These are phyloP conservation scores for Allophyes oxyacanthae DNA, from an alignment of 2,888 invertebrate genomes.

Conservation along the genomic window DNA sequence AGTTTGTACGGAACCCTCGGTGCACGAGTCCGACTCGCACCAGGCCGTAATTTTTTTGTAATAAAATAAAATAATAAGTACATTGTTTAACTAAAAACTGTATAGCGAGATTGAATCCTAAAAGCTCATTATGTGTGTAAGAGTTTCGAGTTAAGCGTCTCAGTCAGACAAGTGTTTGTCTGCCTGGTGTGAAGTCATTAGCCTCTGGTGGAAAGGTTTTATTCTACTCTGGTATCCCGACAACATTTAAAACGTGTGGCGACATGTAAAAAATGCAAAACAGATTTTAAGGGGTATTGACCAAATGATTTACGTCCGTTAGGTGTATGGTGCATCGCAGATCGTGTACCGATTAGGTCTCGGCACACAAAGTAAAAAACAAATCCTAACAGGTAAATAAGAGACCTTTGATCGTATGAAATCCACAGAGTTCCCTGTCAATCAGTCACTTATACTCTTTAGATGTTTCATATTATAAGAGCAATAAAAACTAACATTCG, in stretches of 20 bases:
- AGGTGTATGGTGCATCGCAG: conserved; percentile 24
- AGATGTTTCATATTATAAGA: conserved; percentile 12
- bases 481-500: conserved; percentile 14
- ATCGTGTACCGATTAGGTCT: conserved; percentile 4
- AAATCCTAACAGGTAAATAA: neutral
- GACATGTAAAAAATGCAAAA: conserved; percentile 45
- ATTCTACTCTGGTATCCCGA: conserved; percentile 39
- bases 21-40: too few species aligned
- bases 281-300: conserved; percentile 57
- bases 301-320: conserved; percentile 55
- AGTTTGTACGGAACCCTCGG: too few species aligned
- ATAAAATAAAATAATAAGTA: too few species aligned
- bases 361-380: conserved; percentile 14
- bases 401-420: conserved; percentile 5
- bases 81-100: too few species aligned
- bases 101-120: conserved; percentile 1
- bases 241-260: conserved; percentile 40
- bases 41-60: too few species aligned
- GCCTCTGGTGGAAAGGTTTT: conserved; percentile 64
- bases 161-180: conserved; percentile 48
- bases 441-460: conserved; percentile 29
- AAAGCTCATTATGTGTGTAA: conserved; percentile 6
- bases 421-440: conserved; percentile 5
- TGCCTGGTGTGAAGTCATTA: conserved; percentile 62
- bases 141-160: conserved; percentile 31